Base-by-base conservation (phyloP, 2,888 invertebrate species). In the Leucania comma region DNA sequence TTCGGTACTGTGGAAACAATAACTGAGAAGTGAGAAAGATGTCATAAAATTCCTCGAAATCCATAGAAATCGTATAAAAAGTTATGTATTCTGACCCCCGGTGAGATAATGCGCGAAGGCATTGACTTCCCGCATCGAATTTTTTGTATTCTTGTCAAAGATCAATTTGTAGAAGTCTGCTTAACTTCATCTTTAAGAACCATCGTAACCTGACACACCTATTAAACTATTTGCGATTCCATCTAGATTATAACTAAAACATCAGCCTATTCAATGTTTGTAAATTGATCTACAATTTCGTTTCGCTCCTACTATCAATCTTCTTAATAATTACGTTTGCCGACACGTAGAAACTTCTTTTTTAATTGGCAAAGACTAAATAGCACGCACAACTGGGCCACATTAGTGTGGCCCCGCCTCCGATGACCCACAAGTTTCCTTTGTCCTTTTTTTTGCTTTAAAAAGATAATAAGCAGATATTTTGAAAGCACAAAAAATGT, bases 401-500 rank as follows among this genome's bases (percentile, higher is more conserved):
- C 68, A 74, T 84, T 82, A 73, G 65, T 48, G 46, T 29, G 32
- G 67, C 78, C 51, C 72, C 81, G 67, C 83, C 84, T 58, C 66
- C 68, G 56, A 75, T 77, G 81, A 75, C 79, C 81, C 79, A 79
- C 70, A 83, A 86, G 72, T 84, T 85, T 80, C 78, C 72, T 80
- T 82, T 66, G 72, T 72, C 80, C 73, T 68, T 67, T 87, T 67
- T 87, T 89, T 88, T 87, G 75, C 78, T 62, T 71, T 78, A 79
- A 86, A 85, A 87, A 84, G 72, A 75, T 84, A 85, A 86, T 79
- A 82, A 86, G 83, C 68, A 70, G 76, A 78, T 46, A 58, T 75
- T 75, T 54, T 6, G n/a, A 24, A 9, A 9, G 20, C 12, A 61
- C 53, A 75, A 83, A 77, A 75, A 72, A 72, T 48, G 12, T 68